Percentiles rank a stretch among this genome's conserved stretches.
Evolutionary conservation across 1,140 invertebrate species (phyloP).

Genomic region (Tetragonula clypearis): DNA sequence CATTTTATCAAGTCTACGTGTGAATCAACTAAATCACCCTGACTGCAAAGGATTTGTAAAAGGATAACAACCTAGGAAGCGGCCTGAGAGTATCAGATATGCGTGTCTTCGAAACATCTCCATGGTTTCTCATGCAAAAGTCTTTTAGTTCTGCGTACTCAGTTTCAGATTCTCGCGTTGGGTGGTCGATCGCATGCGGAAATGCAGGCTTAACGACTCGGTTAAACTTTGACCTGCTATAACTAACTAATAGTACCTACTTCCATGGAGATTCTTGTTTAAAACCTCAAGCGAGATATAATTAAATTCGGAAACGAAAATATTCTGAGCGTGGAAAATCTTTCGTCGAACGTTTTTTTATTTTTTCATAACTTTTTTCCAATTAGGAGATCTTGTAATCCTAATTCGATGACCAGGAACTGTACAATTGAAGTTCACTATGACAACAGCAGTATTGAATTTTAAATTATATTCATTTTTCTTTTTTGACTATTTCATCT

Average conservation of each 20-base stretch:
- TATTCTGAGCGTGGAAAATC: background rate
- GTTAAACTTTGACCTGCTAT: background rate
- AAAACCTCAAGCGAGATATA: background rate
- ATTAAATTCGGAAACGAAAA: background rate
- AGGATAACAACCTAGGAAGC: background rate
- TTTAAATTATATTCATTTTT: too few species aligned
- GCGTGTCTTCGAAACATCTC: background rate
- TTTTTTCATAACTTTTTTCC: too few species aligned
- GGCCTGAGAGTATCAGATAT: background rate
- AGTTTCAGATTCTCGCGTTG: constrained; percentile 5
- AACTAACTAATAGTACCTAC: background rate
- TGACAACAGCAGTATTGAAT: too few species aligned
- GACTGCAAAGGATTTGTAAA: background rate
- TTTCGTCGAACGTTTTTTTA: too few species aligned
- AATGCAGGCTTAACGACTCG: background rate
- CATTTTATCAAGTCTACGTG: background rate
- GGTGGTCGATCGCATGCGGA: constrained; percentile 22
- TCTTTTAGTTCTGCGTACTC: background rate
- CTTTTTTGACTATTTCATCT: too few species aligned
- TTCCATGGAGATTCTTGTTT: background rate
- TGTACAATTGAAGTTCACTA: too few species aligned
- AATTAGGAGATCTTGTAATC: too few species aligned
- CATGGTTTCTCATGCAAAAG: background rate
- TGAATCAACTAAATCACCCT: background rate
- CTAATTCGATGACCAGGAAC: too few species aligned